Conservation (phyloP, 2,797 vertebrate genomes). For the Dipus sagitta region DNA sequence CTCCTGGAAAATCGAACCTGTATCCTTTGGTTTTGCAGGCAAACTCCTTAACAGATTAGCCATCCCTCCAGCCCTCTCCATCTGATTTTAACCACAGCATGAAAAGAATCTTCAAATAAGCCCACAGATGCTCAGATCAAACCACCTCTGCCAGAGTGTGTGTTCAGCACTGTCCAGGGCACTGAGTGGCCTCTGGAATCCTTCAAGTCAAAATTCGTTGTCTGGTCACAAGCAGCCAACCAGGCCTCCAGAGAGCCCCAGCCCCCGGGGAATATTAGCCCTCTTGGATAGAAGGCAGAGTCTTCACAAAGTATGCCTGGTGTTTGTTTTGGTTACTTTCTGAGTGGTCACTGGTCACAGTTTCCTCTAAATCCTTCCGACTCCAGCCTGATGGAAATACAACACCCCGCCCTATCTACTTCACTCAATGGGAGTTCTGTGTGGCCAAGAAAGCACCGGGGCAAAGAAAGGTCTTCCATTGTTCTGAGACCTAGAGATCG, state of each 20-base stretch:
- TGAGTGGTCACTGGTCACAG: neutral
- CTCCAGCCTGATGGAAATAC: constrained; percentile 29
- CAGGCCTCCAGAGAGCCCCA: neutral
- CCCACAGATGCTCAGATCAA: neutral
- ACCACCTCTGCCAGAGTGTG: constrained; percentile 7
- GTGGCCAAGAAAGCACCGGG: constrained; percentile 26
- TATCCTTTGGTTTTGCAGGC: no score
- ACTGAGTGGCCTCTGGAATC: neutral
- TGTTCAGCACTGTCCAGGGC: neutral
- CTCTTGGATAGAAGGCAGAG: neutral
- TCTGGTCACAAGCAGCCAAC: constrained; percentile 22
- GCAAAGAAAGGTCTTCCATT: constrained; percentile 21
- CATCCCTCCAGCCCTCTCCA: neutral
- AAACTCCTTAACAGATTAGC: no score
- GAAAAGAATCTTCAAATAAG: constrained; percentile 53
- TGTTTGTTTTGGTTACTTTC: constrained; percentile 44
- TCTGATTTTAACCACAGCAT: constrained; percentile 14
- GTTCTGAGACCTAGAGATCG: constrained; percentile 30
- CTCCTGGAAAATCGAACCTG: no score
- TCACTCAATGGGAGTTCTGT: neutral
- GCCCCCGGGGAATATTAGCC: neutral
- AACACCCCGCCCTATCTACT: neutral
- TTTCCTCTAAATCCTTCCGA: constrained; percentile 21
- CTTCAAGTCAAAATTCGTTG: neutral
- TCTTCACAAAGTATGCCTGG: neutral